Evolutionary conservation across 2,113 vertebrate genomes (phyloP), one percentile per base, ranked within the genome.

Genomic region (Nanorana parkeri): DNA sequence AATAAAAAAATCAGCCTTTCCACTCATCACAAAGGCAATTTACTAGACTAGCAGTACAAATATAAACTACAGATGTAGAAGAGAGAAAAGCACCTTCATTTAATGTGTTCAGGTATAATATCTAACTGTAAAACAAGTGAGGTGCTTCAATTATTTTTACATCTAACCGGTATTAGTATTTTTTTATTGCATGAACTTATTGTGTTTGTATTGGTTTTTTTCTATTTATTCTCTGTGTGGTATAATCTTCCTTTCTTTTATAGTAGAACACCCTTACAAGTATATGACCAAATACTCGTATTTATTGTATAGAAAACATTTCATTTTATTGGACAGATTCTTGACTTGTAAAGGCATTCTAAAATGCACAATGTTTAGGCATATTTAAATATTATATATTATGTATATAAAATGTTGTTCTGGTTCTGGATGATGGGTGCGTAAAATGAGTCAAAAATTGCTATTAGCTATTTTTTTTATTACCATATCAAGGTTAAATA

Each of bases 11-110:
- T 54, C 41, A 66, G 79, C 51, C n/a, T 36, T 56, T 65, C 47
- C 21, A 11, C 67, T 69, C 66, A 73, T 73, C 68, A 81, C 60
- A 81, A 74, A 65, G 68, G 69, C 68, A 81, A 81, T 65, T 81
- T 65, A 81, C 41, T 81, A 74, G 68, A 65, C 68, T 64, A 36
- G 6, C 41, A 21, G 64, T 36, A 81, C 78, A 80, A 80, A 69
- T 69, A 68, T 68, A 80, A 80, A 80, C 66, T 51, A 26, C 28
- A 56, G 51, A 68, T 58, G 29, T 54, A 81, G 66, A 82, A 47
- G 29, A 66, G 29, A 66, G 61, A 76, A 75, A 66, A 76, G 54
- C 68, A 66, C 10, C 23, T 63, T 58, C 47, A 58, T 60, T 76
- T 76, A 29, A 82, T 76, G 52, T 60, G 17, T 82, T 66, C 17